Evolutionary conservation across 2,888 invertebrate species (phyloP).

Genomic region (Diarsia rubi): DNA sequence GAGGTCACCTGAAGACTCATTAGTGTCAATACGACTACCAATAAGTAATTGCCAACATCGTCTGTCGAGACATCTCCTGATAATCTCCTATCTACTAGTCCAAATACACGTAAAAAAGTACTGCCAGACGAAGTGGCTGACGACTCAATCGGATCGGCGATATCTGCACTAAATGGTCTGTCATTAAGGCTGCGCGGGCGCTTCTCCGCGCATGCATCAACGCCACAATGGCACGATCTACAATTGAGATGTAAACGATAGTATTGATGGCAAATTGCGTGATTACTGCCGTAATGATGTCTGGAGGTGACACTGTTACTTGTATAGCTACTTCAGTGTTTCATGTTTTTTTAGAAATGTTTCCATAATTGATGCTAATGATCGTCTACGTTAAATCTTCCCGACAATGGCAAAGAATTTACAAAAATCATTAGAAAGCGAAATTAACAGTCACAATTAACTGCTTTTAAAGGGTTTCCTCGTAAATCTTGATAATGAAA

Average conservation of each 20-base stretch:
- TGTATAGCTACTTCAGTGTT: constrained; percentile 20
- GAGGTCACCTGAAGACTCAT: constrained; percentile 63
- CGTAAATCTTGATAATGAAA: constrained; percentile 88
- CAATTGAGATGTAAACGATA: constrained; percentile 78
- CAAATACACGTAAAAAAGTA: constrained; percentile 75
- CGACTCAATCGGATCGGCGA: constrained; percentile 80
- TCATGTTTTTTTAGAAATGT: constrained; percentile 5
- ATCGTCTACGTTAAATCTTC: constrained; percentile 22
- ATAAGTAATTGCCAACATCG: constrained; percentile 61
- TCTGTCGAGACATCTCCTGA: constrained; percentile 53
- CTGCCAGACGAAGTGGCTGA: constrained; percentile 73
- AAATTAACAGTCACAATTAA: constrained; percentile 85
- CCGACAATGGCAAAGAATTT: constrained; percentile 64
- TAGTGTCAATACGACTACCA: constrained; percentile 63
- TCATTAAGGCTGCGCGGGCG: constrained; percentile 79
- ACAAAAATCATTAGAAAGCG: constrained; percentile 81
- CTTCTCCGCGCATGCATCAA: constrained; percentile 71
- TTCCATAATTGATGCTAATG: constrained; percentile 30
- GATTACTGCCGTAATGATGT: constrained; percentile 46
- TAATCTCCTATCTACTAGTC: constrained; percentile 73
- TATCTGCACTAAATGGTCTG: constrained; percentile 82
- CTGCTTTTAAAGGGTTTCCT: constrained; percentile 86
- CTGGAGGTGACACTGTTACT: constrained; percentile 39
- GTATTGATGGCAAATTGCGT: constrained; percentile 60
- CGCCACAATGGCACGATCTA: constrained; percentile 78